Evolutionary conservation across 1,140 invertebrate species (phyloP), one percentile per base, ranked within the genome.

Genomic region (Tigriopus japonicus): DNA sequence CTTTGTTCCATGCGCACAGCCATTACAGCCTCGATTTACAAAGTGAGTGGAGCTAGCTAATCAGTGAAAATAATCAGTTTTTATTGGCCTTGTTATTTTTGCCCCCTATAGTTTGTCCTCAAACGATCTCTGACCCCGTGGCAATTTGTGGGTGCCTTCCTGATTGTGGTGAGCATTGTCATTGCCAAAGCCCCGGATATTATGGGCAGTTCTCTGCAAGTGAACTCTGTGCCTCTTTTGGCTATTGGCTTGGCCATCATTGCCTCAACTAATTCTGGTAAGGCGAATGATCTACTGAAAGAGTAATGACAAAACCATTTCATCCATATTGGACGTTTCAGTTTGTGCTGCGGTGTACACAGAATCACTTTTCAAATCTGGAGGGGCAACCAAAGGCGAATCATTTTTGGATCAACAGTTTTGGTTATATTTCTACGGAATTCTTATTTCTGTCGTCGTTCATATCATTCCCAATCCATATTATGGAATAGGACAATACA

Each of bases 361-460:
- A 1, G 59, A 61, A 42, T 40, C 21, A 15, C 51, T 61, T 23
- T 61, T 61, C 40, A 61, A 61, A 21, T 54, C 45, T 23, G 35
- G 19, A 40, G 28, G 13, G 12, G 52, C 1, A 21, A 17, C 6
- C 28, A 58, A 54, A 7, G 49, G 52, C 1, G 59, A 61, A 60
- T 23, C 15, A 3, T 61, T 61, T 19, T 42, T 60, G 15, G 49
- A 51, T 6, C 43, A 61, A 24, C 59, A 61, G 28, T 61, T 61
- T 23, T 61, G 59, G 59, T 40, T 61, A n/a, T 61, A 61, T 35
- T 61, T 55, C 12, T 61, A 61, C 23, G 59, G 59, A 1, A 24
- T 53, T 7, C 1, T 61, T 6, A 35, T 60, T 5, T 52, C 42
- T 12, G 5, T 23, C 15, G 15, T 52, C 21, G 19, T 52, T 15